A percentile compares a stretch with the other conserved stretches of the same genome.
Conservation (phyloP, 2,888 invertebrate species). For the Branchinecta sandiegonensis region DNA sequence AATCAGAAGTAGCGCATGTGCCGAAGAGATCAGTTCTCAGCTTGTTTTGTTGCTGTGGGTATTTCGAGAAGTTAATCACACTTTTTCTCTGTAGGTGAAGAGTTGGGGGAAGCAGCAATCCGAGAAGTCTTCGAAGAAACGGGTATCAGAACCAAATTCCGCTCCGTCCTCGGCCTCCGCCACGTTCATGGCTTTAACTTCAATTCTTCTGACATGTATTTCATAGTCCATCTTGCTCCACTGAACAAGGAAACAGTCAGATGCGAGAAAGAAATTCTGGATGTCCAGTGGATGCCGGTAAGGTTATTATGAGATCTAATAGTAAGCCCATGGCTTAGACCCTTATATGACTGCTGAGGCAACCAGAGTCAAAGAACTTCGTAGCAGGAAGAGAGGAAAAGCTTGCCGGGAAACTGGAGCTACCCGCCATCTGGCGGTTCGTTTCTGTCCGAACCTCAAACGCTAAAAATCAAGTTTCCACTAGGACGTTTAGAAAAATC, state of each 20-base stretch:
- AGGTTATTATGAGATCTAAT: slow-evolving; percentile 19
- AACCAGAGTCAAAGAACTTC: no score
- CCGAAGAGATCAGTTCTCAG: no score
- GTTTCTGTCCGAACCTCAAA: no score
- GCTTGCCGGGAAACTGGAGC: no score
- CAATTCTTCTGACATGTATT: slow-evolving; percentile 73
- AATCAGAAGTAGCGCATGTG: no score
- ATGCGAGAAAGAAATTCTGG: slow-evolving; percentile 60
- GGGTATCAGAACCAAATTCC: slow-evolving; percentile 57
- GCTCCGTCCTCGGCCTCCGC: slow-evolving; percentile 56
- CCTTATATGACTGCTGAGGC: no score
- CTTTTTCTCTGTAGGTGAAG: slow-evolving; percentile 49
- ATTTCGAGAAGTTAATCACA: not conserved
- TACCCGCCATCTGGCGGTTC: no score
- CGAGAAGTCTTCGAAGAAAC: slow-evolving; percentile 86
- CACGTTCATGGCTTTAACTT: slow-evolving; percentile 61
- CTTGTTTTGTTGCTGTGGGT: no score
- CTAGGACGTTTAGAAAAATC: no score
- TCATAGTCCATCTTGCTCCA: slow-evolving; percentile 55
- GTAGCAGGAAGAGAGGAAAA: no score
- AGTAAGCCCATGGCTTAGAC: no score
- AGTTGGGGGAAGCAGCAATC: slow-evolving; percentile 60
- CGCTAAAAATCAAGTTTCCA: no score
- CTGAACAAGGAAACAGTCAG: slow-evolving; percentile 44
- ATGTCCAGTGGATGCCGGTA: slow-evolving; percentile 66